Evolutionary conservation across 2,888 invertebrate species (phyloP).

Genomic region (Amphipoea oculea): DNA sequence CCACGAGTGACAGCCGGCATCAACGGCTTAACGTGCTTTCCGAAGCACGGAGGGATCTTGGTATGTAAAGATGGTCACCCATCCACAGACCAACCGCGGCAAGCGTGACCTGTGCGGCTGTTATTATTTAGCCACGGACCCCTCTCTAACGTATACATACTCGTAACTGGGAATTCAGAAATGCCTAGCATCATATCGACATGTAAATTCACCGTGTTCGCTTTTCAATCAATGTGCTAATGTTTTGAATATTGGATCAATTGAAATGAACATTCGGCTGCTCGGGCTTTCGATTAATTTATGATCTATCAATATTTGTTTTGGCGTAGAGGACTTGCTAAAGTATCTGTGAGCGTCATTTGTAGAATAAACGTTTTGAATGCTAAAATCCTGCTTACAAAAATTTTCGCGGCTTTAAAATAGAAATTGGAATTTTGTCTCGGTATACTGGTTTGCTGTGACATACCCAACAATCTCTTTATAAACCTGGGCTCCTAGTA

Average conservation of each 20-base stretch:
- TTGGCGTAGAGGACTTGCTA: slow-evolving; percentile 3
- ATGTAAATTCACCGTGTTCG: not conserved
- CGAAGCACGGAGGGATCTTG: no score
- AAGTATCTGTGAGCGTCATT: slow-evolving; percentile 10
- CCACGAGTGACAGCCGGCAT: no score
- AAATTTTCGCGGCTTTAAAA: not conserved
- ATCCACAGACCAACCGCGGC: no score
- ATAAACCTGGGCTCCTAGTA: not conserved
- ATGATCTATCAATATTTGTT: slow-evolving; percentile 32
- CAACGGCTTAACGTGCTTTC: no score
- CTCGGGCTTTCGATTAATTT: slow-evolving; percentile 17
- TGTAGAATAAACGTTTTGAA: slow-evolving; percentile 31
- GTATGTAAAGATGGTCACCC: no score
- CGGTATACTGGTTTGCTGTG: not conserved
- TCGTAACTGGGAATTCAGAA: not conserved
- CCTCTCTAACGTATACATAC: no score
- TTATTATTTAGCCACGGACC: no score
- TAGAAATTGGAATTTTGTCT: not conserved
- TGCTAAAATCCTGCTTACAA: not conserved
- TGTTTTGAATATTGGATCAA: slow-evolving; percentile 40
- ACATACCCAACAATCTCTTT: not conserved
- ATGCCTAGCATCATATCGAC: no score
- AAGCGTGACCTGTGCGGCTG: no score
- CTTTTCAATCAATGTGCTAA: slow-evolving; percentile 45
- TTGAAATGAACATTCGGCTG: slow-evolving; percentile 42